Evolutionary conservation across 1,140 invertebrate genomes (phyloP), one percentile per base, ranked within the genome.

Genomic region (Pogonus chalceus): DNA sequence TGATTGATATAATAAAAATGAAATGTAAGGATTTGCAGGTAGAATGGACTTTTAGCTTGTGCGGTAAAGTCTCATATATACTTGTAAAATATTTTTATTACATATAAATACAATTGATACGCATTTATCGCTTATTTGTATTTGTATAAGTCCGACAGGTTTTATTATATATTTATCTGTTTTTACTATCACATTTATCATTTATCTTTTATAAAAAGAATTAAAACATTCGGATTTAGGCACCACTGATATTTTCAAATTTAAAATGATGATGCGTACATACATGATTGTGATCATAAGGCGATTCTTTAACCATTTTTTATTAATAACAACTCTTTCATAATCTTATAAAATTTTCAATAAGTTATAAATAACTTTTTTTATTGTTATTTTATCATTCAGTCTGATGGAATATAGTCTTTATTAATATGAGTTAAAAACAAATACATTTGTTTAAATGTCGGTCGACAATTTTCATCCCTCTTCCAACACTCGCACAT

Each of bases 401-500:
- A 67, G 52, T 72, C 73, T 55, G 69, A 68, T 57, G 75, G 74
- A 62, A 71, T 68, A 62, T 73, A 76, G 56, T 76, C 73, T 53
- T 70, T 69, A 61, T 72, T 76, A 55, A 69, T 66, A 54, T 71
- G 73, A 67, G 86, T 84, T 50, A 90, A 71, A 69, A 89, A 90
- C 64, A 81, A 76, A 62, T 83, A 80, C 61, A 90, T 85, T 62
- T 88, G 81, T 60, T 82, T 79, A 68, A 90, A 90, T 20, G 80
- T 82, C 24, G 87, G 88, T 59, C 88, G 72, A 35, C 70, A 72
- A 56, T 62, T 73, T 61, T 76, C 82, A 70, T 76, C 84, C 69
- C 72, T 76, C 64, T 72, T 81, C 88, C 88, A 91, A 69, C 88
- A 91, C 53, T 85, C 82, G 54, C 79, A 75, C 82, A 90, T 85